phyloP scores from a whole-genome alignment of 1,140 invertebrate species.

The Panagrolaimus sp. region DNA sequence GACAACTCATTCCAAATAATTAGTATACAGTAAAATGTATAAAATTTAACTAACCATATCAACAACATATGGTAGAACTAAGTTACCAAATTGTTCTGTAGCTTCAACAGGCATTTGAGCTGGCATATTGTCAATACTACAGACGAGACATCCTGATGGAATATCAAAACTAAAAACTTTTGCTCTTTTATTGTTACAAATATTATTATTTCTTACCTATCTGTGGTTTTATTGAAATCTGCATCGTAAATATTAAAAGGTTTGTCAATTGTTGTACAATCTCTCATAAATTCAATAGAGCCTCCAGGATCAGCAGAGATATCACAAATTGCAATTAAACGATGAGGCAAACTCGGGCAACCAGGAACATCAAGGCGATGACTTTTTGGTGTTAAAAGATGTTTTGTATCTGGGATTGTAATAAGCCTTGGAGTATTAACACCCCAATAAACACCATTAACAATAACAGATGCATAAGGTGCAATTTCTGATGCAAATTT shows the following conservation, averaged over 20 bases:
- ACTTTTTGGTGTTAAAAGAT: slow-evolving; percentile 66
- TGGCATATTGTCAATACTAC: slow-evolving; percentile 99
- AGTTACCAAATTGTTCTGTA: slow-evolving; percentile 92
- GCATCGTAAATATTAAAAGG: slow-evolving; percentile 98
- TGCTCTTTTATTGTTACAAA: not conserved
- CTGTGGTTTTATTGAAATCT: slow-evolving; percentile 89
- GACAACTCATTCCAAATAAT: not conserved
- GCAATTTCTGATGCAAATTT: slow-evolving; percentile 95
- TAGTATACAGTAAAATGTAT: not conserved
- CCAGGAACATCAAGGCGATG: slow-evolving; percentile 71
- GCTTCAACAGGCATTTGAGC: slow-evolving; percentile 93
- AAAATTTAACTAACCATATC: slow-evolving; percentile 72
- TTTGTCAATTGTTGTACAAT: slow-evolving; percentile 97
- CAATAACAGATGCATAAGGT: slow-evolving; percentile 88
- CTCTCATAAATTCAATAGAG: slow-evolving; percentile 99
- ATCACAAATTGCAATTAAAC: slow-evolving; percentile 77
- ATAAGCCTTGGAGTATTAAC: slow-evolving; percentile 87
- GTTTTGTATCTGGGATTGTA: slow-evolving; percentile 92
- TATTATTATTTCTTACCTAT: slow-evolving; percentile 64
- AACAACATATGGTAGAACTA: slow-evolving; percentile 77
- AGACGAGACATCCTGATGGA: slow-evolving; percentile 79
- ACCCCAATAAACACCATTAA: slow-evolving; percentile 98
- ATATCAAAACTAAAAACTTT: slow-evolving; percentile 48
- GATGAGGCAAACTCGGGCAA: slow-evolving; percentile 72
- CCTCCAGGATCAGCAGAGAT: slow-evolving; percentile 97